Base-by-base conservation (phyloP, 2,113 vertebrate genomes). In the Vulpes lagopus region DNA sequence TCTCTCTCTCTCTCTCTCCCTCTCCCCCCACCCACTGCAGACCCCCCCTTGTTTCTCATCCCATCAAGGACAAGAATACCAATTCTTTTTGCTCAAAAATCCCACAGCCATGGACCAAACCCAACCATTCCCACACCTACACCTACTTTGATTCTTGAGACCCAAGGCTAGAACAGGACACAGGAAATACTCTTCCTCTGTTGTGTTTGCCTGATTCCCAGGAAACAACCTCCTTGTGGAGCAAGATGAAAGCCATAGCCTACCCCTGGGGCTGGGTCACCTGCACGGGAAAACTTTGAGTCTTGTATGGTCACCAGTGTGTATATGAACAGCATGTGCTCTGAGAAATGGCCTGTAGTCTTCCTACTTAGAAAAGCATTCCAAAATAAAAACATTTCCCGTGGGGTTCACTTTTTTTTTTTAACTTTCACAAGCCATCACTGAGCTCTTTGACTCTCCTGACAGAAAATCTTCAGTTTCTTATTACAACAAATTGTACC, bases 401-500 rank as follows among this genome's bases (percentile, higher is more conserved):
- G 8, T 94, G 19, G 49, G 94, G 35, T 73, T 96, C 51, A 69
- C 83, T 49, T 30, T 93, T 96, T 92, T 30, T 96, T 71, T 51
- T 87, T 17, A 4, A 38, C 59, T 55, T 85, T 84, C 81, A 96
- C 79, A 96, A 97, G 91, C 82, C 96, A 90, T 97, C 91, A 43
- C 96, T 93, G 91, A 96, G 87, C 96, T 87, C 86, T 97, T 98
- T 97, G 98, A 98, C 95, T 97, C 94, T 98, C 95, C 97, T 97
- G 98, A 98, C 98, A 98, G 96, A 98, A 96, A 97, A 98, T 96
- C 89, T 98, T 96, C 96, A 73, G 96, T 98, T 98, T 98, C 97
- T 99, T 98, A 98, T 98, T 98, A 98, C 94, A 98, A 94, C 87
- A 98, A 98, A 98, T 98, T 97, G 95, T 57, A 82, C 96, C 97